phyloP scores from a whole-genome alignment of 2,113 vertebrate species.

The Trachemys scripta region DNA sequence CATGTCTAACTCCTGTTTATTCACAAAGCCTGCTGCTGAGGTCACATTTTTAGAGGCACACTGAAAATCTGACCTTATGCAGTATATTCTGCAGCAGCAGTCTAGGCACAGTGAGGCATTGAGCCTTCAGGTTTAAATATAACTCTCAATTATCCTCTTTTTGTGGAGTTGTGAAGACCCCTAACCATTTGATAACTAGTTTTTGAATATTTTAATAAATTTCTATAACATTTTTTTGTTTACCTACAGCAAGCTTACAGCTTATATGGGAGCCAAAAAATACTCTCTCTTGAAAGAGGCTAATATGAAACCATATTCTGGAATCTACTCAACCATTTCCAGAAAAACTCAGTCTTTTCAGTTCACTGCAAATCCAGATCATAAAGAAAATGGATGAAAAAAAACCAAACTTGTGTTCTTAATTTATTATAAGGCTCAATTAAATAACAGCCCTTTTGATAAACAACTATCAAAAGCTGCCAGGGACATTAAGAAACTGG shows the following conservation, averaged over 20 bases:
- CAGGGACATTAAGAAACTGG: neutral
- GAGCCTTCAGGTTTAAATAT: slow-evolving; percentile 46
- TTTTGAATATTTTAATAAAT: slow-evolving; percentile 9
- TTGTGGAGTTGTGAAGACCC: slow-evolving; percentile 36
- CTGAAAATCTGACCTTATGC: slow-evolving; percentile 55
- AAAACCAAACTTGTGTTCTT: neutral
- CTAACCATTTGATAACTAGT: neutral
- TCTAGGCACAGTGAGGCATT: neutral
- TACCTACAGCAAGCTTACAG: slow-evolving; percentile 7
- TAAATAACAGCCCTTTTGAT: neutral
- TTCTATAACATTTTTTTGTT: neutral
- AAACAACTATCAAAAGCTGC: neutral
- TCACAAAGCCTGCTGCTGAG: slow-evolving; percentile 61
- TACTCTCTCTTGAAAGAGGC: slow-evolving; percentile 37
- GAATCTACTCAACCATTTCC: slow-evolving; percentile 21
- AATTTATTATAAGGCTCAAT: slow-evolving; percentile 3
- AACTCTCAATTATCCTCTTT: slow-evolving; percentile 8
- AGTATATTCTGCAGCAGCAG: slow-evolving; percentile 39
- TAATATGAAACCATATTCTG: neutral
- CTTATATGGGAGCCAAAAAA: neutral
- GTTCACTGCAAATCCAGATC: neutral
- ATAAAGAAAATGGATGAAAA: neutral
- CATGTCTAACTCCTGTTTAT: slow-evolving; percentile 65
- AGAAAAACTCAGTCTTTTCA: neutral
- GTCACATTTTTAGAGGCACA: slow-evolving; percentile 40